phyloP scores from a whole-genome alignment of 2,113 vertebrate species.

The Dromaius novaehollandiae region DNA sequence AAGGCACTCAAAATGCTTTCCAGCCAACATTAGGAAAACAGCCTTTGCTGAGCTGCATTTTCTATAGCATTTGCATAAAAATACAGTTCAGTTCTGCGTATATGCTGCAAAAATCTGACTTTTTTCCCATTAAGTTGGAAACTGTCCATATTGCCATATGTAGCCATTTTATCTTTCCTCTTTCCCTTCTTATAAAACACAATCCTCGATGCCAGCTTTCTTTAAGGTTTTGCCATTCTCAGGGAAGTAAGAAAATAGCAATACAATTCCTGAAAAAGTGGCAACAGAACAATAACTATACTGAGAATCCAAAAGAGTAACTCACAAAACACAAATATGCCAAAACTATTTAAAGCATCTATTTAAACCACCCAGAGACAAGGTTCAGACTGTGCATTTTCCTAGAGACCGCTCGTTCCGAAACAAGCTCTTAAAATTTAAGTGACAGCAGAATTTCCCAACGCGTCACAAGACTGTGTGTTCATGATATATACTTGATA shows the following conservation, averaged over 20 bases:
- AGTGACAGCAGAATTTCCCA: not conserved
- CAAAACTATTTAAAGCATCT: not conserved
- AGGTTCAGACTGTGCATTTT: not conserved
- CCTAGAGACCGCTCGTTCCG: not conserved
- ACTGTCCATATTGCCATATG: conserved; percentile 63
- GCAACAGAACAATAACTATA: conserved; percentile 15
- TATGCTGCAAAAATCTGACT: conserved; percentile 37
- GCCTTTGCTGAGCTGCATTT: conserved; percentile 55
- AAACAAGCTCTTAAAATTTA: not conserved
- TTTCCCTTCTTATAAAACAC: conserved; percentile 22
- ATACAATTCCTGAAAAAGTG: not conserved
- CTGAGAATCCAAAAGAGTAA: not conserved
- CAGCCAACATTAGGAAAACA: conserved; percentile 4
- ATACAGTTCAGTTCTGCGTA: conserved; percentile 2
- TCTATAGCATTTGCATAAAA: conserved; percentile 59
- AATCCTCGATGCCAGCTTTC: conserved; percentile 31
- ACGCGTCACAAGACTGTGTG: not conserved
- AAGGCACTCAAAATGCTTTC: conserved; percentile 12
- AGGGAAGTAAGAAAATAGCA: conserved; percentile 28
- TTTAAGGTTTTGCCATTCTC: conserved; percentile 52
- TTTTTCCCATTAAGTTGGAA: conserved; percentile 56
- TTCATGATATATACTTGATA: not conserved
- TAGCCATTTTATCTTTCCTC: conserved; percentile 44
- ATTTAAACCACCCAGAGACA: not conserved
- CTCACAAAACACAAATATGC: not conserved